phyloP scores from a whole-genome alignment of 2,888 invertebrate species.

The Drepanosiphum platanoidis region DNA sequence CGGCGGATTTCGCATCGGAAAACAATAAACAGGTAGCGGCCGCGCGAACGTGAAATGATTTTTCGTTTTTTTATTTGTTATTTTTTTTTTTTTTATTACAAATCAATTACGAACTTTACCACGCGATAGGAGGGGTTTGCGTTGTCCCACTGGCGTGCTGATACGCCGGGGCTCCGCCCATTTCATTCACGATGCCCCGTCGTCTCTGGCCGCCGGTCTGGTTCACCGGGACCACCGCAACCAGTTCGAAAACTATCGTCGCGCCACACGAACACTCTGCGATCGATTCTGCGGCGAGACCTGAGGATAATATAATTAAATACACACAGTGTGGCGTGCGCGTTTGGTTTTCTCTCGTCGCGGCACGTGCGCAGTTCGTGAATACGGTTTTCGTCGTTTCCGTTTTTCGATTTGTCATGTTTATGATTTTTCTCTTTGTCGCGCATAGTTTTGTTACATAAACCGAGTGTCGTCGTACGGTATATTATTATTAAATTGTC shows the following conservation, averaged over 20 bases:
- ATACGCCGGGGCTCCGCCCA: slow-evolving; percentile 45
- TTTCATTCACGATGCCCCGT: slow-evolving; percentile 55
- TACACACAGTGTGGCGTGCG: too few relatives aligned
- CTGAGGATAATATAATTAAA: too few relatives aligned
- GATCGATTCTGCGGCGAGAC: background rate
- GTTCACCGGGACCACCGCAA: slow-evolving; percentile 30
- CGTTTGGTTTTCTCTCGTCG: background rate
- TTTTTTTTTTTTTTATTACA: background rate
- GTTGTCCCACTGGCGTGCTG: slow-evolving; percentile 47
- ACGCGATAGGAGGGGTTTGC: slow-evolving; percentile 44
- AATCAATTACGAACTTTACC: slow-evolving; percentile 44
- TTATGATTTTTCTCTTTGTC: background rate
- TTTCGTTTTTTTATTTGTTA: background rate
- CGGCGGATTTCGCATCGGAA: background rate
- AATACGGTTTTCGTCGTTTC: background rate
- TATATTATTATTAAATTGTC: background rate
- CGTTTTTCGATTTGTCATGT: background rate
- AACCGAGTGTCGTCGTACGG: too few relatives aligned
- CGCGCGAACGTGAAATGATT: background rate
- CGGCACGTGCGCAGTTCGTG: background rate
- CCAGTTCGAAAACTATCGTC: slow-evolving; percentile 57
- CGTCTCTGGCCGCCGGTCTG: slow-evolving; percentile 22
- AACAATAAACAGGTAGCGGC: background rate
- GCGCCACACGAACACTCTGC: slow-evolving; percentile 26
- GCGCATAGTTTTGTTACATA: background rate